Evolutionary conservation across 2,797 vertebrate species (phyloP), one percentile per base, ranked within the genome.

Genomic region (Glossophaga mutica): DNA sequence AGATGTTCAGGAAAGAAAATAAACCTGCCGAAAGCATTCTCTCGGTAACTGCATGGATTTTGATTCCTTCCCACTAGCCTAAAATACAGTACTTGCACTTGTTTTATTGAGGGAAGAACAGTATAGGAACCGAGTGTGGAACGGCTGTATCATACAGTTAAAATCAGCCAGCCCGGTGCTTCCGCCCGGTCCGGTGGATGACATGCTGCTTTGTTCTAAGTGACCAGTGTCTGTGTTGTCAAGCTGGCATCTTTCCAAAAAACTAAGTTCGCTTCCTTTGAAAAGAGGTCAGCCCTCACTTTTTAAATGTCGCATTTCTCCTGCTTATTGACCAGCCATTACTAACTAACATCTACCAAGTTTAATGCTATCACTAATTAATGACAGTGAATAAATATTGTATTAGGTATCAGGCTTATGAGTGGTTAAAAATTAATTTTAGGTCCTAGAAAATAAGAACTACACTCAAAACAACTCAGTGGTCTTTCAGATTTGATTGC

Each of bases 401-500:
- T 82, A 67, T 71, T 48, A 37, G 22, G 8, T 88, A 5, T 83
- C 24, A 87, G 76, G 29, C 24, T 79, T 90, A 46, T 32, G 19
- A 87, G 46, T 71, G 59, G 32, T 67, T 96, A 46, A 92, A 91
- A 90, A 93, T 88, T 68, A 86, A 84, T 94, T 82, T 81, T 74
- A 83, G 42, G 16, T 55, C n/a, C 68, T 92, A 7, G 22, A 65
- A 96, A 92, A 67, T 89, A 79, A 92, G 68, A 68, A 34, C 62
- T 67, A 2, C 5, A 42, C 34, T 21, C 46, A 7, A 73, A 96
- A 88, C 19, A 95, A 77, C 37, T 37, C 50, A 32, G 2, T 26
- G 52, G 39, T 83, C 46, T 92, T 87, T 71, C 52, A 87, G 15
- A 48, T 29, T 48, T 87, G 3, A 26, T 44, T 59, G 18, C 55